A percentile compares a stretch with the other conserved stretches of the same genome.
These are phyloP conservation scores for Subacronicta megacephala DNA, from an alignment of 2,888 invertebrate genomes.

Conservation along the genomic window DNA sequence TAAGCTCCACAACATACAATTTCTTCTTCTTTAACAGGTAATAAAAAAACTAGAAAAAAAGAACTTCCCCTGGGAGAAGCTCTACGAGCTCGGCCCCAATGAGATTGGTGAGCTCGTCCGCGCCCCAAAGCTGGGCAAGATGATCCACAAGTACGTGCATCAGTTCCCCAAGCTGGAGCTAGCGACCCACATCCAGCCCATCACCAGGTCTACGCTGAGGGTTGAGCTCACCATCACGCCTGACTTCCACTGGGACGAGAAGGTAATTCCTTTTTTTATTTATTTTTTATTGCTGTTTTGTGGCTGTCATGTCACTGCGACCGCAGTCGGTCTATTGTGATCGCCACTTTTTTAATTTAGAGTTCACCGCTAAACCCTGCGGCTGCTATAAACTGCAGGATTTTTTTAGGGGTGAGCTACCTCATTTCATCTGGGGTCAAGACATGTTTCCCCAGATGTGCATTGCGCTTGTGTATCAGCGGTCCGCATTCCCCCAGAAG, in stretches of 20 bases:
- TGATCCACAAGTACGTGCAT: slow-evolving; percentile 98
- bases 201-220: slow-evolving; percentile 97
- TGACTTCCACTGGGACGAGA: slow-evolving; percentile 99
- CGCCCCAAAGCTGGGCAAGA: slow-evolving; percentile 97
- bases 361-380: no score
- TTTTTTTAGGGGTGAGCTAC: no score
- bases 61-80: slow-evolving; percentile 97
- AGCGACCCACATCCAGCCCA: slow-evolving; percentile 99
- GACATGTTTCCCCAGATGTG: no score
- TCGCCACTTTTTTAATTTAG: no score
- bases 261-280: slow-evolving; percentile 89
- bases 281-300: no score
- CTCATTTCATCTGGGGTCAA: no score
- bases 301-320: no score
- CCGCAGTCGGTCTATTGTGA: no score
- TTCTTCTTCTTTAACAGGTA: slow-evolving; percentile 70
- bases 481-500: no score
- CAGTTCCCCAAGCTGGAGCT: slow-evolving; percentile 99
- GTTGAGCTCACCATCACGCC: slow-evolving; percentile 99
- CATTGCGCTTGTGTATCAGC: no score
- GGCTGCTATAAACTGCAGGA: no score
- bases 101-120: slow-evolving; percentile 98
- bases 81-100: slow-evolving; percentile 98
- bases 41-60: slow-evolving; percentile 99
- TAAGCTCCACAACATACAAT: no score